phyloP scores from a whole-genome alignment of 1,140 invertebrate genomes.

The Scylla paramamosain region DNA sequence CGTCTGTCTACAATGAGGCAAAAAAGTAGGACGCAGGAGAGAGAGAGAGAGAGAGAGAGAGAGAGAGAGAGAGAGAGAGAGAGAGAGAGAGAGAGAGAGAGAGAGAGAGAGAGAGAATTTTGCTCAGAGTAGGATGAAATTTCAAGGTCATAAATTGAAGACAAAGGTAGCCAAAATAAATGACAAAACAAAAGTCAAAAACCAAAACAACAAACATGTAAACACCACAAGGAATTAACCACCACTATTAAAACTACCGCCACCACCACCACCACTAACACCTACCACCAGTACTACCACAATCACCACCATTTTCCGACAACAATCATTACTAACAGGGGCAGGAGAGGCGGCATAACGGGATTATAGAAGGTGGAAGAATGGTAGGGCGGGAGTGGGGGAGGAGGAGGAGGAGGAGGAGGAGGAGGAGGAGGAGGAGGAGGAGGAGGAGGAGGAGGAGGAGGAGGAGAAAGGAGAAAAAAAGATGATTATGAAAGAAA shows the following conservation, averaged over 20 bases:
- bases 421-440: not conserved
- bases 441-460: not conserved
- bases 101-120: slow-evolving; percentile 54
- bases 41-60: slow-evolving; percentile 53
- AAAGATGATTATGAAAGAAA: not conserved
- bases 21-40: slow-evolving; percentile 40
- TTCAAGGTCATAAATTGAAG: not conserved
- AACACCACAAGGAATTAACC: not conserved
- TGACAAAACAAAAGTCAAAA: too few species aligned
- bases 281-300: not conserved
- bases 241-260: not conserved
- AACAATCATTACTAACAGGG: not conserved
- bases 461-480: too few species aligned
- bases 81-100: slow-evolving; percentile 61
- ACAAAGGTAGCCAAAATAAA: not conserved
- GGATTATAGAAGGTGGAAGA: not conserved
- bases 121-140: too few species aligned
- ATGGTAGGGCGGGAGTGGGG: not conserved
- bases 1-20: too few species aligned
- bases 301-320: not conserved
- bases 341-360: not conserved
- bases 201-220: too few species aligned
- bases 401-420: not conserved
- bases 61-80: slow-evolving; percentile 61
- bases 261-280: not conserved